Percentiles rank a stretch among this genome's conserved stretches.
These are phyloP conservation scores for Mormyrus iriodes DNA, from an alignment of 2,113 vertebrate genomes.

Conservation along the genomic window DNA sequence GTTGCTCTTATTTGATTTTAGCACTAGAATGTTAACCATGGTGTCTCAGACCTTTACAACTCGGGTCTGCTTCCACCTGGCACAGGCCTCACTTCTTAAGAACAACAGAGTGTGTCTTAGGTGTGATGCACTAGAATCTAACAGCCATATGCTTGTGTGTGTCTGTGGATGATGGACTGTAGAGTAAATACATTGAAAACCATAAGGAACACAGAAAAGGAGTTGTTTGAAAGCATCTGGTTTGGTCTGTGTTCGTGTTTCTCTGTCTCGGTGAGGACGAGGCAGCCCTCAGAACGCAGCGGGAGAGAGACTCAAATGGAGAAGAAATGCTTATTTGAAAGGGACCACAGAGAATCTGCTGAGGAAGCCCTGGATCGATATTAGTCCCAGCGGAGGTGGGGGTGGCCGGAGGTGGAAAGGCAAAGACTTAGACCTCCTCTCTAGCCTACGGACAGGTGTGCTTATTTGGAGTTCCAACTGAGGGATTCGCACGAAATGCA, in stretches of 20 bases:
- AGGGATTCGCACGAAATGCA: constrained; percentile 56
- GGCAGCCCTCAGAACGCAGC: neutral
- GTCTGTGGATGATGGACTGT: neutral
- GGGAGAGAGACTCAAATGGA: constrained; percentile 42
- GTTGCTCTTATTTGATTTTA: neutral
- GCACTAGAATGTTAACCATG: neutral
- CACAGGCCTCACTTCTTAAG: neutral
- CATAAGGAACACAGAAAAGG: neutral
- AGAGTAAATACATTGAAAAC: neutral
- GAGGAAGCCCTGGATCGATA: constrained; percentile 67
- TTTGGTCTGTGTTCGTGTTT: neutral
- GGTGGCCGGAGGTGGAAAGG: constrained; percentile 66
- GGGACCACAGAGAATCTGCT: neutral
- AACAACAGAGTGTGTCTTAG: neutral
- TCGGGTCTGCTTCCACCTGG: neutral
- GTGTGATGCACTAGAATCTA: neutral
- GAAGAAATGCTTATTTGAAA: constrained; percentile 31
- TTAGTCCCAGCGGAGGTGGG: constrained; percentile 51
- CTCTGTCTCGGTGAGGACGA: neutral
- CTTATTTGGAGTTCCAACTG: constrained; percentile 59
- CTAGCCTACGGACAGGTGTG: constrained; percentile 64
- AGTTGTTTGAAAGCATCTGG: neutral
- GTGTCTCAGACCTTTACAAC: neutral
- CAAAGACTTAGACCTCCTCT: constrained; percentile 63
- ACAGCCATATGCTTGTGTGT: neutral